phyloP scores from a whole-genome alignment of 2,797 vertebrate genomes.

The Cuniculus paca region DNA sequence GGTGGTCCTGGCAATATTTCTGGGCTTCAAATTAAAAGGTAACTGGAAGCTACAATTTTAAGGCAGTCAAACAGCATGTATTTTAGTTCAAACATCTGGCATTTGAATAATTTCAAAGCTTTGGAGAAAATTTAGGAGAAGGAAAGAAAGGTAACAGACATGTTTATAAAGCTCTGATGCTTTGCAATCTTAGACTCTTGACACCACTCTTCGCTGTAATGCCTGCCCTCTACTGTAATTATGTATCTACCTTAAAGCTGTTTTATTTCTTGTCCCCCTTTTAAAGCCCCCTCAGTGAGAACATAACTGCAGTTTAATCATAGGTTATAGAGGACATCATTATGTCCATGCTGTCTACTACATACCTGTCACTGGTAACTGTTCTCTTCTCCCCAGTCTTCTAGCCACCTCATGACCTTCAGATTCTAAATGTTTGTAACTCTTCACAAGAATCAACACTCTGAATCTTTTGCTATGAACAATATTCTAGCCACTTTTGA shows the following conservation, averaged over 20 bases:
- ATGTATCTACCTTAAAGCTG: background rate
- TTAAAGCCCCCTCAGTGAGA: background rate
- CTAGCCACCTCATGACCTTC: background rate
- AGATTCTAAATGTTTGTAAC: background rate
- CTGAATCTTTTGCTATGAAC: background rate
- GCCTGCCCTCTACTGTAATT: constrained; percentile 17
- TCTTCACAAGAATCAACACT: background rate
- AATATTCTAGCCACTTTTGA: background rate
- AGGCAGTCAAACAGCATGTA: constrained; percentile 71
- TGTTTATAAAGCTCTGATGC: background rate
- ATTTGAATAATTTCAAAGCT: constrained; percentile 58
- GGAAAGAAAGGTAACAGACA: background rate
- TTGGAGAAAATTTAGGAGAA: constrained; percentile 14
- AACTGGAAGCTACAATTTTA: constrained; percentile 77
- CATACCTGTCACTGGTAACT: background rate
- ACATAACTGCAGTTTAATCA: constrained; percentile 38
- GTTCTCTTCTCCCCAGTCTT: background rate
- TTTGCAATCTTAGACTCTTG: background rate
- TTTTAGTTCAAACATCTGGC: constrained; percentile 77
- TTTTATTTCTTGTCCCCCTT: background rate
- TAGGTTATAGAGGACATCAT: background rate
- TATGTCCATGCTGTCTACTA: background rate
- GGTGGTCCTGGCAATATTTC: constrained; percentile 79
- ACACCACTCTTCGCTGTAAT: background rate
- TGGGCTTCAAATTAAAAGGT: constrained; percentile 81